phyloP scores from a whole-genome alignment of 1,140 invertebrate species.

The Calycopis cecrops region DNA sequence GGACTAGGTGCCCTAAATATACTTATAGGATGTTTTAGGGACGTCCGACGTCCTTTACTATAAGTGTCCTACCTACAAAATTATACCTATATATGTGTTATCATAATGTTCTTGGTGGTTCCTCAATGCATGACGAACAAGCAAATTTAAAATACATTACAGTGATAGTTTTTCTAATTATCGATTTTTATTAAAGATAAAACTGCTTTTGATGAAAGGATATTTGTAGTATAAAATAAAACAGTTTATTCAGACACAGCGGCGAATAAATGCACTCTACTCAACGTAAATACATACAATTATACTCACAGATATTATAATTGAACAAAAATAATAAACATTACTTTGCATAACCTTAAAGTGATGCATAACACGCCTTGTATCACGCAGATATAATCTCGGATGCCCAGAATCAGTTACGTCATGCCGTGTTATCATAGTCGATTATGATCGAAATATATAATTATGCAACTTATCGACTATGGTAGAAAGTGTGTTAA shows the following conservation, averaged over 20 bases:
- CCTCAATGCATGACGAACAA: no score
- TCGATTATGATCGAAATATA: constrained; percentile 59
- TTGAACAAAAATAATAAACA: constrained; percentile 5
- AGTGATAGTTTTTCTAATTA: not conserved
- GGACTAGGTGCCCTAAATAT: no score
- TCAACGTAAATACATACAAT: not conserved
- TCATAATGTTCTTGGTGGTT: no score
- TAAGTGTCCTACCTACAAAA: no score
- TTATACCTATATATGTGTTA: no score
- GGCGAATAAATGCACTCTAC: no score
- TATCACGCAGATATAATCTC: constrained; percentile 1
- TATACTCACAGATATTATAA: not conserved
- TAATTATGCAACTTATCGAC: constrained; percentile 48
- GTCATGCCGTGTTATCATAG: constrained; percentile 61
- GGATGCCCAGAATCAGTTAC: constrained; percentile 33
- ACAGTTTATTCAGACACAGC: no score
- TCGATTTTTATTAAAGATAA: not conserved
- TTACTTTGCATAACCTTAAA: constrained; percentile 9
- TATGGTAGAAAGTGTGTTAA: constrained; percentile 45
- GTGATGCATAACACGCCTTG: constrained; percentile 15
- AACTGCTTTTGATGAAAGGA: no score
- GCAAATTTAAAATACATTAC: not conserved
- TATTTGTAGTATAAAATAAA: no score
- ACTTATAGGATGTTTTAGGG: no score
- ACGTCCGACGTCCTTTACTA: no score